A percentile compares a stretch with the other conserved stretches of the same genome.
These are phyloP conservation scores for Belonocnema kinseyi DNA, from an alignment of 1,140 invertebrate genomes.

Conservation along the genomic window DNA sequence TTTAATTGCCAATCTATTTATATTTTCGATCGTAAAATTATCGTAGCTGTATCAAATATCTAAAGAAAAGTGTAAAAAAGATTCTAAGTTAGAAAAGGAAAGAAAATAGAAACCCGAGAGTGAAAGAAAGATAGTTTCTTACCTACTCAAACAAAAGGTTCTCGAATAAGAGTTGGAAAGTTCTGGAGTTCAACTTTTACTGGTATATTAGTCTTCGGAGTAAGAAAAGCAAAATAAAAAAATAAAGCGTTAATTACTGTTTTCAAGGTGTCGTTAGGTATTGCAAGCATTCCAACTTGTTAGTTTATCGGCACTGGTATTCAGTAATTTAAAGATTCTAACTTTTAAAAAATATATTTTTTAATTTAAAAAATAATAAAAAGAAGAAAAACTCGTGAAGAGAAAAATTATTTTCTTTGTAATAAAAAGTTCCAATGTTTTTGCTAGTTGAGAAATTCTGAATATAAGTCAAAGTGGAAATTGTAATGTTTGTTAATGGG, in stretches of 20 bases:
- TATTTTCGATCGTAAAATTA: neutral
- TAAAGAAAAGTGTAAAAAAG: neutral
- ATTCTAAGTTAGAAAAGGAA: neutral
- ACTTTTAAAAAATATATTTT: no score
- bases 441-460: no score
- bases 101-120: constrained; percentile 2
- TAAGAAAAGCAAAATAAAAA: constrained; percentile 19
- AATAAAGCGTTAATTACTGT: constrained; percentile 18
- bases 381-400: no score
- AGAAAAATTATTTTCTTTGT: no score
- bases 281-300: constrained; percentile 10
- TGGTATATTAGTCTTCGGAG: constrained; percentile 19
- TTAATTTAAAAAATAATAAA: no score
- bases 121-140: constrained; percentile 18
- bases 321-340: constrained; percentile 13
- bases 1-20: neutral
- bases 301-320: constrained; percentile 16
- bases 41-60: neutral
- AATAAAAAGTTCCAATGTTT: no score
- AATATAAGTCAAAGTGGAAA: no score
- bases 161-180: constrained; percentile 15
- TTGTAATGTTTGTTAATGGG: no score
- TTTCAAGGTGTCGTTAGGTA: constrained; percentile 2
- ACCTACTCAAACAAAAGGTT: constrained; percentile 5
- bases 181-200: constrained; percentile 21